Evolutionary conservation across 1,140 invertebrate genomes (phyloP), one percentile per base, ranked within the genome.

Genomic region (Saccostrea echinata): DNA sequence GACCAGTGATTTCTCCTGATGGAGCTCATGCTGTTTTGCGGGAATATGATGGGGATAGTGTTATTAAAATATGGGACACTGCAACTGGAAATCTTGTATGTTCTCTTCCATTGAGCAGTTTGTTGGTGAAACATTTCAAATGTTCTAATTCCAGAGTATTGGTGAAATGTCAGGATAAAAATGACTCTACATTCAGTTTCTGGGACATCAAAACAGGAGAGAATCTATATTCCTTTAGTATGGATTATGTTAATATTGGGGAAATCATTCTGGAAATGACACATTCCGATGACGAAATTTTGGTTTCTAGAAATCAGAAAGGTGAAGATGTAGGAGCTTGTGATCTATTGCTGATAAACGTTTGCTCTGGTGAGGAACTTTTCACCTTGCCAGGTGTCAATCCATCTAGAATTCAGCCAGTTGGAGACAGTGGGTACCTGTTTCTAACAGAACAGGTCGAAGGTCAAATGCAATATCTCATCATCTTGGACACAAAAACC

Each of bases 1-100:
- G 82, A 68, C 91, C 91, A 12, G 57, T 55, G 2, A 43, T 92
- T 6, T 88, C 90, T 30, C 51, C 85, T 11, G 90, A 92, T 86
- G 91, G 91, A 30, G 87, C 84, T 55, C 88, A 89, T 84, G 85
- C 85, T n/a, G 87, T 91, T n/a, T 57, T 92, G 8, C 84, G 90
- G 53, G 89, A 91, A 64, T 91, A 91, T 53, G 33, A 87, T 80
- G 84, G 85, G 18, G 88, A 90, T 0, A 64, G 84, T 1, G 88
- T 86, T 61, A 30, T 92, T 3, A 91, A 90, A 27, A 57, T 92
- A 1, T 92, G 90, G 88, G 83, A 90, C 53, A 90, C 88, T 2
- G 24, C n/a, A 16, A 84, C 82, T 24, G 91, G 91, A 21, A 24
- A 87, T 0, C 11, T 91, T 4, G 24, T 80, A 2, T 86, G 13